Evolutionary conservation across 2,797 vertebrate genomes (phyloP).

Genomic region (Cercopithecus hamlyni): DNA sequence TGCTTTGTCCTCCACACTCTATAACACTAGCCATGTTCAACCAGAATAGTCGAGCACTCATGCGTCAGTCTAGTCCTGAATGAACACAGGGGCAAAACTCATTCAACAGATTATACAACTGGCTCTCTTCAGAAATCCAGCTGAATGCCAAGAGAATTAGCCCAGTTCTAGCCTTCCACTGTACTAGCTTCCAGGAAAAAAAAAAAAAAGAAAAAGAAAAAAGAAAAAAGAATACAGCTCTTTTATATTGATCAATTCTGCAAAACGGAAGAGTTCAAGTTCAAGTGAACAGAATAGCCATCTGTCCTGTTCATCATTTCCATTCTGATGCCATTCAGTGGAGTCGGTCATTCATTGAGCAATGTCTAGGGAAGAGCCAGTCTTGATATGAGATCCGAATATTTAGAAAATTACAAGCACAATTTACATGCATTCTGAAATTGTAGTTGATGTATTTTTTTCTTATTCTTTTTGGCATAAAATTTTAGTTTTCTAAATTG

Average conservation of each 20-base stretch:
- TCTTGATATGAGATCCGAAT: neutral
- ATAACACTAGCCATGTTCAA: neutral
- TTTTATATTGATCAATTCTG: neutral
- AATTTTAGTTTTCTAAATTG: slow-evolving; percentile 4
- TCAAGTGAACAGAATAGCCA: neutral
- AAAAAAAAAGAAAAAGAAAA: neutral
- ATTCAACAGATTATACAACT: neutral
- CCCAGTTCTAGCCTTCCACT: neutral
- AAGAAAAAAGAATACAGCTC: neutral
- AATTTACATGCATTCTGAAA: neutral
- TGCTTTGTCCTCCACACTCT: neutral
- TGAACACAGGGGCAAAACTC: neutral
- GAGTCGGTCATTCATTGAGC: neutral
- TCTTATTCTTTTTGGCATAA: neutral
- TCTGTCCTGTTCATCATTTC: neutral
- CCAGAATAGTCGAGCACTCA: neutral
- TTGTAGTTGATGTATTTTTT: neutral
- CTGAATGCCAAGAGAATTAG: neutral
- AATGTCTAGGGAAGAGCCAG: neutral
- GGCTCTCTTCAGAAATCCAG: neutral
- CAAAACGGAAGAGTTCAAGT: neutral
- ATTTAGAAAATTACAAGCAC: neutral
- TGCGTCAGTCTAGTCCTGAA: neutral
- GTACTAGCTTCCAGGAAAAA: neutral
- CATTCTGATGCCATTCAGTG: neutral